Evolutionary conservation across 2,113 vertebrate species (phyloP).

Genomic region (Saccopteryx leptura): DNA sequence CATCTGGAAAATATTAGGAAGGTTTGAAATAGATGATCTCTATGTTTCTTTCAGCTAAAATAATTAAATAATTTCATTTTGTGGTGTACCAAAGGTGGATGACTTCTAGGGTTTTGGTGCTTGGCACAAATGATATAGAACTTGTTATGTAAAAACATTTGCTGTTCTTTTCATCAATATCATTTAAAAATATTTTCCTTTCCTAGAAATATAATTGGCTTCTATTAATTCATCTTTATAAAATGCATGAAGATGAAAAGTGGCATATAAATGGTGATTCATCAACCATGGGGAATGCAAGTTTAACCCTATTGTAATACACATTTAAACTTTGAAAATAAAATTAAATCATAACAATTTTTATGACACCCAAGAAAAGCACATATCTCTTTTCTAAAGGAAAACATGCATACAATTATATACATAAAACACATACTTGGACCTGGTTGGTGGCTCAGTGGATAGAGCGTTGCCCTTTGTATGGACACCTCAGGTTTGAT

Average conservation of each 20-base stretch:
- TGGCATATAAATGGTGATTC: background rate
- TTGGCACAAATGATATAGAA: background rate
- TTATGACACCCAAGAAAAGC: background rate
- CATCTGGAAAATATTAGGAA: background rate
- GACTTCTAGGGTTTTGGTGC: background rate
- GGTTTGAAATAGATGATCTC: background rate
- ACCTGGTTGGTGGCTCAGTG: too few relatives aligned
- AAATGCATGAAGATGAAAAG: slow-evolving; percentile 23
- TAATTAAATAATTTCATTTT: slow-evolving; percentile 38
- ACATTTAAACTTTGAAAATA: background rate
- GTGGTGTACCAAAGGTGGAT: background rate
- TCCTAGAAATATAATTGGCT: slow-evolving; percentile 35
- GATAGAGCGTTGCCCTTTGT: too few relatives aligned
- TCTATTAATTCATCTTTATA: slow-evolving; percentile 49
- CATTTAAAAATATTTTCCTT: background rate
- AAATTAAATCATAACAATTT: slow-evolving; percentile 51
- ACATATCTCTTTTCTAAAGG: slow-evolving; percentile 42
- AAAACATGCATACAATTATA: background rate
- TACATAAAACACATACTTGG: background rate
- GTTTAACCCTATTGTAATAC: background rate
- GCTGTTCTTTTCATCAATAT: background rate
- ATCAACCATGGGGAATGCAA: background rate
- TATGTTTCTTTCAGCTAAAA: background rate
- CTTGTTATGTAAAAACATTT: background rate
- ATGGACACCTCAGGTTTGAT: too few relatives aligned